Evolutionary conservation across 2,888 invertebrate species (phyloP).

Genomic region (Orthosia gracilis): DNA sequence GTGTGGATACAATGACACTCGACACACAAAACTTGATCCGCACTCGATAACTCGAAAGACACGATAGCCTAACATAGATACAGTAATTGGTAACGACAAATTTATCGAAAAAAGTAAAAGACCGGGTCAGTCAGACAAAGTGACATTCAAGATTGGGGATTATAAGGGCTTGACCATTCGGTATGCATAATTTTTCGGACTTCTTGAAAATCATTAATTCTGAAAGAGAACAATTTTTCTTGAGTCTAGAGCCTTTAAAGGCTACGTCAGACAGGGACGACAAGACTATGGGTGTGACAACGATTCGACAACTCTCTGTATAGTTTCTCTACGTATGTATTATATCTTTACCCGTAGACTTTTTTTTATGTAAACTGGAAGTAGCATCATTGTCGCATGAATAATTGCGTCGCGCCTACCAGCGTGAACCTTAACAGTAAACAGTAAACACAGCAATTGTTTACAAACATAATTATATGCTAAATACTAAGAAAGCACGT

Average conservation of each 20-base stretch:
- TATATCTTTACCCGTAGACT: no score
- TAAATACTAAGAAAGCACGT: slow-evolving; percentile 55
- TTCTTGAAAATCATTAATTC: no score
- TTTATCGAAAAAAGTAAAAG: slow-evolving; percentile 30
- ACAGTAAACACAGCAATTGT: slow-evolving; percentile 39
- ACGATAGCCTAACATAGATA: slow-evolving; percentile 36
- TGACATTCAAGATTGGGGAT: no score
- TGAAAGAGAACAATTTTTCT: no score
- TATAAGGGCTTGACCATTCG: no score
- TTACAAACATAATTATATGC: slow-evolving; percentile 60
- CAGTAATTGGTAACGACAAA: slow-evolving; percentile 40
- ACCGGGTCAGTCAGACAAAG: no score
- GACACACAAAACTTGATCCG: slow-evolving; percentile 56
- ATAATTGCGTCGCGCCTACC: neutral
- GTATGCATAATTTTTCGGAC: no score
- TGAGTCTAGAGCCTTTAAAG: neutral
- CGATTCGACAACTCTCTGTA: no score
- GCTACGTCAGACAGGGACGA: neutral
- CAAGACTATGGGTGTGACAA: neutral
- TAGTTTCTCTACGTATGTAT: no score
- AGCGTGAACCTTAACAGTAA: slow-evolving; percentile 26
- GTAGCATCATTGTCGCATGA: neutral
- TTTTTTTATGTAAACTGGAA: neutral
- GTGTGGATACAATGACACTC: slow-evolving; percentile 54
- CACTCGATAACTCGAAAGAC: slow-evolving; percentile 27